phyloP scores from a whole-genome alignment of 2,888 invertebrate species.

The Dasysyrphus albostriatus region DNA sequence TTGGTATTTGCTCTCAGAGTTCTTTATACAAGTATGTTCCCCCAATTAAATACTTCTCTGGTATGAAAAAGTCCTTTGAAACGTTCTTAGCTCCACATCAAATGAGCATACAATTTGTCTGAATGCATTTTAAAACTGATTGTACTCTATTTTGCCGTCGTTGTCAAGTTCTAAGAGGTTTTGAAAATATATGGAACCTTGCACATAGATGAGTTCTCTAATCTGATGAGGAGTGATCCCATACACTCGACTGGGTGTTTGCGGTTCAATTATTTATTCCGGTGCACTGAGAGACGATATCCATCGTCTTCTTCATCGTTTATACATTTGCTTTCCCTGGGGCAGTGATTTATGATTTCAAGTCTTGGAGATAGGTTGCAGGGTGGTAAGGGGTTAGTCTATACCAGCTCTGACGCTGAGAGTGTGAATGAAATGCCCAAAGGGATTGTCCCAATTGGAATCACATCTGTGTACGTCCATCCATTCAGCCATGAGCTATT shows the following conservation, averaged over 20 bases:
- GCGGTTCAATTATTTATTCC: constrained; percentile 74
- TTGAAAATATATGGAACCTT: not conserved
- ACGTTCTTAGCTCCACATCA: constrained; percentile 49
- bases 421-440: constrained; percentile 64
- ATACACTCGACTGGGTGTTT: constrained; percentile 64
- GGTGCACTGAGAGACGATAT: constrained; percentile 44
- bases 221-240: constrained; percentile 63
- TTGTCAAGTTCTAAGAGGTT: not conserved
- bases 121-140: constrained; percentile 52
- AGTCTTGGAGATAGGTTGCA: not conserved
- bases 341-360: constrained; percentile 72
- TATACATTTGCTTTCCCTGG: constrained; percentile 49
- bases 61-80: constrained; percentile 31
- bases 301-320: constrained; percentile 45
- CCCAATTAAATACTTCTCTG: constrained; percentile 2
- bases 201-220: not conserved
- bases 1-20: not conserved
- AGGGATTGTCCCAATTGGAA: constrained; percentile 71
- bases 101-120: constrained; percentile 70
- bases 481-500: constrained; percentile 45
- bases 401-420: not conserved
- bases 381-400: not conserved
- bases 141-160: not conserved
- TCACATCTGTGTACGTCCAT: constrained; percentile 60
- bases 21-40: not conserved